These are phyloP conservation scores for Mythimna ferrago DNA, from an alignment of 2,888 invertebrate genomes.

Conservation along the genomic window DNA sequence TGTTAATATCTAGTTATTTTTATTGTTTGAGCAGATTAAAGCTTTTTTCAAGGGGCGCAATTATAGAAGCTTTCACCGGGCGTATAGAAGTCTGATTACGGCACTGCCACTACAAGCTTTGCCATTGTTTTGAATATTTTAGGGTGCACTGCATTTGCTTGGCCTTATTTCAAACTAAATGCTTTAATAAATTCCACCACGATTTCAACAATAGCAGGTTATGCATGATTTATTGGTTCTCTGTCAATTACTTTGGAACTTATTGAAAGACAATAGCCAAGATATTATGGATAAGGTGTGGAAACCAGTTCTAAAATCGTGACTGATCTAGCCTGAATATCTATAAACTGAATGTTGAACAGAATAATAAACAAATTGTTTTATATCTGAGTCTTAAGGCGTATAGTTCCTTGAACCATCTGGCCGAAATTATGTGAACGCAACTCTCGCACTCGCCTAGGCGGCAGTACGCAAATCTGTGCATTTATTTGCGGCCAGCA, in stretches of 20 bases:
- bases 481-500: too few relatives aligned
- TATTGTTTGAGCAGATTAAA: too few relatives aligned
- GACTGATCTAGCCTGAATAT: conserved; percentile 53
- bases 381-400: neutral
- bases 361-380: conserved; percentile 35
- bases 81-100: too few relatives aligned
- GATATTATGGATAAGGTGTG: conserved; percentile 46
- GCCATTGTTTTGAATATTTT: conserved; percentile 27
- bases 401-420: too few relatives aligned
- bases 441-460: too few relatives aligned
- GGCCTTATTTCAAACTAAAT: conserved; percentile 6
- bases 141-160: conserved; percentile 5
- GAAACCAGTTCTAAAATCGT: conserved; percentile 50
- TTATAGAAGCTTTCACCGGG: too few relatives aligned
- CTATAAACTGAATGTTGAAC: conserved; percentile 27
- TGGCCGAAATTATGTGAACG: too few relatives aligned
- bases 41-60: too few relatives aligned
- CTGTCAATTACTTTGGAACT: conserved; percentile 50
- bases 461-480: too few relatives aligned
- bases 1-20: too few relatives aligned
- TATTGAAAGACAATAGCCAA: conserved; percentile 49
- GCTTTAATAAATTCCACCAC: conserved; percentile 21
- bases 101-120: conserved; percentile 6
- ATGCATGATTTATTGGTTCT: conserved; percentile 40
- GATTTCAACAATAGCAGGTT: conserved; percentile 42